Evolutionary conservation across 2,797 vertebrate species (phyloP), one percentile per base, ranked within the genome.

Genomic region (Tapirus indicus): DNA sequence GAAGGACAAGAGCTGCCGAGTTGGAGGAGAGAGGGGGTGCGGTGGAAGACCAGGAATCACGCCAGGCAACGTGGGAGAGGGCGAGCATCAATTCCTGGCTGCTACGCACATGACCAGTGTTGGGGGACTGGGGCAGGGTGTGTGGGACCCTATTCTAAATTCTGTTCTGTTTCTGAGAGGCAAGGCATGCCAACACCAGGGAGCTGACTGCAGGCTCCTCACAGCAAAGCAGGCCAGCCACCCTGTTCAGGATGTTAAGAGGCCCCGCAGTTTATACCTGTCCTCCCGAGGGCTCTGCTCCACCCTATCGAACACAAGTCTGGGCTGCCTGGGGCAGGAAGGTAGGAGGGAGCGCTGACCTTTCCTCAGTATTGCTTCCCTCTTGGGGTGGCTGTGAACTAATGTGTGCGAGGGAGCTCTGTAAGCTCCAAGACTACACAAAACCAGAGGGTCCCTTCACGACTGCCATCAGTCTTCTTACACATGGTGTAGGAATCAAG

Each of bases 41-140:
- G 23, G 64, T 25, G 38, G 49, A 41, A 60, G 54, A 16, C 21
- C 17, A 62, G 27, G 74, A 85, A 5, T 77, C 18, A 13, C 6
- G 0, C 20, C 20, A 14, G 72, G 29, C 2, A 7, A 2, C 0
- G 0, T 5, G 60, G 35, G 41, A 32, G 27, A 82, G 35, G 27
- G 38, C 1, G 1, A 35, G 79, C 25, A 7, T 35, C 25, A 44
- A 14, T 41, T 91, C 16, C 5, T 2, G 17, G 47, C 6, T 32
- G 32, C 44, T 13, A 12, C 6, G 10, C 35, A 68, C 60, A 52
- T 3, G 52, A 75, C 27, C 68, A n/a, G 29, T 23, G 23, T 27
- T 10, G 38, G 62, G 41, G 54, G 12, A 0, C 1, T 14, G 14
- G 62, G 44, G 29, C 8, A 0, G 13, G 71, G 35, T 5, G 4